Conservation (phyloP, 2,888 invertebrate species). For the Melanotus villosus region DNA sequence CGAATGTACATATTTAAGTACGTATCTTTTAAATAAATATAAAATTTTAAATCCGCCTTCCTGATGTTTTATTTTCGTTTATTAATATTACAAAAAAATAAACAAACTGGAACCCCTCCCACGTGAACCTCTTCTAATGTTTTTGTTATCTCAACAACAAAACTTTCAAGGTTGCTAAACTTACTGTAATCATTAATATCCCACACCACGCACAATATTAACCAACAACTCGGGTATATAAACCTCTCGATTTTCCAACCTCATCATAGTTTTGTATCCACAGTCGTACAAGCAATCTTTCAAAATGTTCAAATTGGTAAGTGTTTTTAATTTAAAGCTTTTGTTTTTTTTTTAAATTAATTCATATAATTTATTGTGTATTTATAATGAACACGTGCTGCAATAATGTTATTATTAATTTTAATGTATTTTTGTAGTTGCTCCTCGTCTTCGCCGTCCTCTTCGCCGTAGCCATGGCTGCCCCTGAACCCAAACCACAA, state of each 20-base stretch:
- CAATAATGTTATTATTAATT: no score
- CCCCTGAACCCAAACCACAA: constrained; percentile 45
- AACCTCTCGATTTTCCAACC: not conserved
- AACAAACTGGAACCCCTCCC: no score
- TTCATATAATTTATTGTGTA: not conserved
- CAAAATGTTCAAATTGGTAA: constrained; percentile 33
- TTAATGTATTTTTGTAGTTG: no score
- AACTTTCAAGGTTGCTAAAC: not conserved
- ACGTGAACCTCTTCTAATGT: no score
- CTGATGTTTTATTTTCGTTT: no score
- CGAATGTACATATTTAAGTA: no score
- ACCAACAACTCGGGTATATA: constrained; percentile 1
- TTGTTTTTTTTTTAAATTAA: not conserved
- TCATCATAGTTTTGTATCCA: constrained; percentile 15
- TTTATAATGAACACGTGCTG: no score
- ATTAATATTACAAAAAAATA: no score
- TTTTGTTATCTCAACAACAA: no score
- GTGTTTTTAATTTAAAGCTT: not conserved
- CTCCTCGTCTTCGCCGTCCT: constrained; percentile 43
- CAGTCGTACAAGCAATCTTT: constrained; percentile 8
- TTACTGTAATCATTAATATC: not conserved
- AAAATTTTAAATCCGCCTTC: no score
- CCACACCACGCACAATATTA: not conserved
- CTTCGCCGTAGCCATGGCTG: constrained; percentile 47
- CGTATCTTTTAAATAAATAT: no score